Percentiles rank a stretch among this genome's conserved stretches.
These are phyloP conservation scores for Lepus timidus DNA, from an alignment of 2,113 vertebrate species.

Conservation along the genomic window DNA sequence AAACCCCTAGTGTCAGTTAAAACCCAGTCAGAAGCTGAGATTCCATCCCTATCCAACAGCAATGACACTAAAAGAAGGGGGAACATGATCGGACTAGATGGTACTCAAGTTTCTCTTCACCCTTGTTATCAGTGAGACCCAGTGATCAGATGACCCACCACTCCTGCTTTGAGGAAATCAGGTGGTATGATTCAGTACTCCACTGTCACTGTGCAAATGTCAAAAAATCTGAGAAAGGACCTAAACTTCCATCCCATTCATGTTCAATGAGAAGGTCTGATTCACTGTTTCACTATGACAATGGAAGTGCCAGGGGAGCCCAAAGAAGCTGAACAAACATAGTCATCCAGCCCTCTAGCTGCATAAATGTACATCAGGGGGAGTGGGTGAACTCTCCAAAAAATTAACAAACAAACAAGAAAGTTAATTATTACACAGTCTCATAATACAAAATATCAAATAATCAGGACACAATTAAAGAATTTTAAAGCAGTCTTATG, in stretches of 20 bases:
- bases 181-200: background rate
- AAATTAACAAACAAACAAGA: background rate
- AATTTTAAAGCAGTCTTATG: background rate
- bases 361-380: background rate
- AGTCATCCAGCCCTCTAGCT: background rate
- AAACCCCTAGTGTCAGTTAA: background rate
- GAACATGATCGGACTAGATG: background rate
- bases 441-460: background rate
- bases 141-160: background rate
- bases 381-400: background rate
- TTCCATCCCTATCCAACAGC: background rate
- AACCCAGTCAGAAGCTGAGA: background rate
- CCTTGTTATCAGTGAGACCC: background rate
- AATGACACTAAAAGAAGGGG: background rate
- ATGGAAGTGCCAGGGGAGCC: background rate
- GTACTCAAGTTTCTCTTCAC: background rate
- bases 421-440: background rate
- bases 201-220: background rate
- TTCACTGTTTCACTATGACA: conserved; percentile 1
- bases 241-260: background rate
- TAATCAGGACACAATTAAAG: background rate
- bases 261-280: background rate
- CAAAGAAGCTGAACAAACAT: background rate
- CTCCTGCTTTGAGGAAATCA: background rate
- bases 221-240: background rate